These are phyloP conservation scores for Nematolebias whitei DNA, from an alignment of 2,113 vertebrate genomes.

Conservation along the genomic window DNA sequence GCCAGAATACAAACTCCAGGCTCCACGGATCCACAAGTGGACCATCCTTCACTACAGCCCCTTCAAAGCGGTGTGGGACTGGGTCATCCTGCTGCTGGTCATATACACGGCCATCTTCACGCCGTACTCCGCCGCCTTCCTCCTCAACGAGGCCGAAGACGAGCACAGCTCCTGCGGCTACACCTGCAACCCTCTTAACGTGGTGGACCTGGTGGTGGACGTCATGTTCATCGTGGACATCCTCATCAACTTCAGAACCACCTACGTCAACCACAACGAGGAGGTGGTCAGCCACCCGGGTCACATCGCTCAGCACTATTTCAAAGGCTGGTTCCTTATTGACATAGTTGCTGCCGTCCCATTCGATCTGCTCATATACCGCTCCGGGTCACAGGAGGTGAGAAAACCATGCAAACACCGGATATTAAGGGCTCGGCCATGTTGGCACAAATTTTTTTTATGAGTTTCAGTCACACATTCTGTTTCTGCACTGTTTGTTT, in stretches of 20 bases:
- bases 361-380: slow-evolving; percentile 97
- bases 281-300: slow-evolving; percentile 97
- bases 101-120: slow-evolving; percentile 98
- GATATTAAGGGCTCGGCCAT: too few species aligned
- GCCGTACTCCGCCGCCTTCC: slow-evolving; percentile 94
- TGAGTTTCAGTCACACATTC: too few species aligned
- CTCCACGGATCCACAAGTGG: slow-evolving; percentile 93
- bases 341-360: slow-evolving; percentile 98
- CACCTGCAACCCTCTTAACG: slow-evolving; percentile 92
- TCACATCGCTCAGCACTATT: slow-evolving; percentile 95
- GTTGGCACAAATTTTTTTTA: too few species aligned
- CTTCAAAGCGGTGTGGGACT: slow-evolving; percentile 99
- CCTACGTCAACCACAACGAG: slow-evolving; percentile 96
- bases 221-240: slow-evolving; percentile 99
- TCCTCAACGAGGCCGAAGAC: slow-evolving; percentile 93
- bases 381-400: slow-evolving; percentile 93
- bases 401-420: slow-evolving; percentile 17
- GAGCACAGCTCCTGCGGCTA: slow-evolving; percentile 89
- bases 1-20: slow-evolving; percentile 96
- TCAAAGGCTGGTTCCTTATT: slow-evolving; percentile 99
- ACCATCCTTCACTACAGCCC: slow-evolving; percentile 98
- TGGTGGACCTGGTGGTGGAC: slow-evolving; percentile 97
- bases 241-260: slow-evolving; percentile 98
- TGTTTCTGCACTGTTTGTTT: too few species aligned
- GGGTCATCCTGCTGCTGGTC: slow-evolving; percentile 96